These are phyloP conservation scores for Vireo griseus DNA, from an alignment of 2,797 vertebrate genomes.

Conservation along the genomic window DNA sequence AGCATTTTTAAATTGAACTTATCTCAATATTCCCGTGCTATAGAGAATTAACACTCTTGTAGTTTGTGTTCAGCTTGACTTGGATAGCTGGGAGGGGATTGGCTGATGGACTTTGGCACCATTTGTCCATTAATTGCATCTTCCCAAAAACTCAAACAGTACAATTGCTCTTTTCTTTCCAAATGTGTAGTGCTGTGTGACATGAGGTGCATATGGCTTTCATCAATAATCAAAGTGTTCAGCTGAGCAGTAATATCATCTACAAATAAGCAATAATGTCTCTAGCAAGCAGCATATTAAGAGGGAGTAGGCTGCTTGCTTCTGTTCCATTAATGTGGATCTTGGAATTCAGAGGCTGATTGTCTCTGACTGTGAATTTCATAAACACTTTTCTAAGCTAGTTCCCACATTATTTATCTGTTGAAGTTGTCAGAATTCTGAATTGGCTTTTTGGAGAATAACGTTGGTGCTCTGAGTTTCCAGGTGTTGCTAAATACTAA, in stretches of 20 bases:
- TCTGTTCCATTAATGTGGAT: neutral
- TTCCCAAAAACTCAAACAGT: neutral
- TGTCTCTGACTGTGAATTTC: neutral
- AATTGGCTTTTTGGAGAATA: neutral
- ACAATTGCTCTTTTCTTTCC: neutral
- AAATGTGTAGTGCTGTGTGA: neutral
- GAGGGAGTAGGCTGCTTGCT: neutral
- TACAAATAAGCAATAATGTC: neutral
- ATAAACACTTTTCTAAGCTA: neutral
- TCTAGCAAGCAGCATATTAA: neutral
- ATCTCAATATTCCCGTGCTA: neutral
- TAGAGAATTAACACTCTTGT: neutral
- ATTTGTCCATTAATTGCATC: neutral
- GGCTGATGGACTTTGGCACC: neutral
- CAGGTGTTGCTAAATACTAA: neutral
- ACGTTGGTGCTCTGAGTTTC: fast-evolving
- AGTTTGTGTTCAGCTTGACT: neutral
- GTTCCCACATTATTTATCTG: neutral
- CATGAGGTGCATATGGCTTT: neutral
- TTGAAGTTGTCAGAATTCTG: neutral
- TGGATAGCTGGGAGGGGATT: neutral
- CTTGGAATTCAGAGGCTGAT: neutral
- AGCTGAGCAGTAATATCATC: neutral
- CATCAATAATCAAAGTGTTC: neutral
- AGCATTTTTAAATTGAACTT: neutral